Percentiles rank a stretch among this genome's conserved stretches.
Evolutionary conservation across 2,797 vertebrate genomes (phyloP).

Genomic region (Artibeus lituratus): DNA sequence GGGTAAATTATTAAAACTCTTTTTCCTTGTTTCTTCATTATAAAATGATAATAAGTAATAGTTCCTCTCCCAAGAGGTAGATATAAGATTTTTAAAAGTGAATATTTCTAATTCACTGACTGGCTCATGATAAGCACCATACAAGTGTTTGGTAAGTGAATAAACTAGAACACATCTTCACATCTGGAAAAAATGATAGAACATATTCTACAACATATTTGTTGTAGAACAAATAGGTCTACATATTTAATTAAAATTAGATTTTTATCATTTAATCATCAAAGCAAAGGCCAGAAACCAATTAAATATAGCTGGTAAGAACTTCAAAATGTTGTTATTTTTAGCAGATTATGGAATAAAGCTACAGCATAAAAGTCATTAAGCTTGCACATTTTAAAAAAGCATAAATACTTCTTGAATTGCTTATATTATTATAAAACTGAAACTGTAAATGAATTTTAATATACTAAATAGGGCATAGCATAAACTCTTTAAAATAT

Average conservation of each 20-base stretch:
- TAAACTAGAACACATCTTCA: neutral
- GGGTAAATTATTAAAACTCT: neutral
- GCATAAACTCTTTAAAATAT: slow-evolving; percentile 48
- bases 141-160: neutral
- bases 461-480: slow-evolving; percentile 34
- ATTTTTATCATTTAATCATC: slow-evolving; percentile 12
- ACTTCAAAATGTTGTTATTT: slow-evolving; percentile 4
- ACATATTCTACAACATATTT: no score
- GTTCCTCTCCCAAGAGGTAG: neutral
- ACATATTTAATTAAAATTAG: neutral
- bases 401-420: slow-evolving; percentile 7
- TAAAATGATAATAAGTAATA: neutral
- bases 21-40: neutral
- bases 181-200: neutral
- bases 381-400: slow-evolving; percentile 21
- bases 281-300: slow-evolving; percentile 5
- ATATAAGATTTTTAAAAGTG: neutral
- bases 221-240: neutral
- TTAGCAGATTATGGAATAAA: slow-evolving; percentile 36
- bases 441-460: slow-evolving; percentile 55
- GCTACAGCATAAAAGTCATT: slow-evolving; percentile 7
- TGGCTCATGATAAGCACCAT: neutral
- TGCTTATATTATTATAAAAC: slow-evolving; percentile 57
- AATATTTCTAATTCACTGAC: neutral
- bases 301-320: slow-evolving; percentile 33